Percentiles rank a stretch among this genome's conserved stretches.
Conservation (phyloP, 2,888 invertebrate species). For the Cataglyphis rosenhaueri region DNA sequence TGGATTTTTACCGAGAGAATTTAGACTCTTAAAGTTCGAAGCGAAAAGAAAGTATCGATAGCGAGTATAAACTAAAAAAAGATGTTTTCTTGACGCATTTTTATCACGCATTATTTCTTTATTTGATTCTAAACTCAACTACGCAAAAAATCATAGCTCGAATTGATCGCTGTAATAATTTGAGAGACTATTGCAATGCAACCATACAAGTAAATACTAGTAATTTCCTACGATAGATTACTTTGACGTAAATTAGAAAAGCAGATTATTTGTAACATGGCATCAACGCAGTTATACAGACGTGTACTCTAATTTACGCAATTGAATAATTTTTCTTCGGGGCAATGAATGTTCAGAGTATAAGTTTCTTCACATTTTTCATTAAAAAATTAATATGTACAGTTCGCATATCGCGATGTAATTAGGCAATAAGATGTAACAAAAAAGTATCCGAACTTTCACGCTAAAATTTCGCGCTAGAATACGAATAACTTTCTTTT, state of each 20-base stretch:
- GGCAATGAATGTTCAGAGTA: too few relatives aligned
- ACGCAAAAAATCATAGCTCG: neutral
- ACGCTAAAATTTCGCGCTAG: slow-evolving; percentile 30
- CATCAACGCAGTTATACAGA: neutral
- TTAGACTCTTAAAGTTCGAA: neutral
- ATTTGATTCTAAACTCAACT: neutral
- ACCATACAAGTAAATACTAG: neutral
- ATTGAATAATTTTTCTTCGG: neutral
- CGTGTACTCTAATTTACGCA: neutral
- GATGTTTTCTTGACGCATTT: neutral
- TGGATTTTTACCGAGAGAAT: slow-evolving; percentile 15
- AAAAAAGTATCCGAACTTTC: slow-evolving; percentile 25
- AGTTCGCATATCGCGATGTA: neutral
- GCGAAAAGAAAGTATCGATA: neutral
- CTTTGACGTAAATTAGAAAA: slow-evolving; percentile 15
- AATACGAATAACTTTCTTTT: slow-evolving; percentile 32
- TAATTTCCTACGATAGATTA: neutral
- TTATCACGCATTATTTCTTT: neutral
- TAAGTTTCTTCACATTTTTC: neutral
- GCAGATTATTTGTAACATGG: neutral
- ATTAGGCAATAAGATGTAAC: neutral
- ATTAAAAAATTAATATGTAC: slow-evolving; percentile 9
- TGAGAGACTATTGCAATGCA: neutral
- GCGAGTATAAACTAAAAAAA: neutral
- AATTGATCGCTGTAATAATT: neutral